Evolutionary conservation across 2,888 invertebrate genomes (phyloP).

Genomic region (Eremobia ochroleuca): DNA sequence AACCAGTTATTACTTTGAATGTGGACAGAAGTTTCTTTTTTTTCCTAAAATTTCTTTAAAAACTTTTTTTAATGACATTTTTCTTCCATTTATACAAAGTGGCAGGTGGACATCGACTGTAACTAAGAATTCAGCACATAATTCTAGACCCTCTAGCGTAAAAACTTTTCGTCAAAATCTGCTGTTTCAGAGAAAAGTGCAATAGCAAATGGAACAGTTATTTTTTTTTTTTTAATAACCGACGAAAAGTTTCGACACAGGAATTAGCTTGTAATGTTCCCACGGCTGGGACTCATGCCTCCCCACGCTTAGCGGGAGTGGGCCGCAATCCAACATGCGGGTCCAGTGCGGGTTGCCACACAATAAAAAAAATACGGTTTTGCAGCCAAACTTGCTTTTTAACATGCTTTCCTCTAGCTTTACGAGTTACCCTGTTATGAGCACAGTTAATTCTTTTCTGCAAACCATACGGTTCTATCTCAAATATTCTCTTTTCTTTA

Average conservation of each 20-base stretch:
- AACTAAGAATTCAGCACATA: not conserved
- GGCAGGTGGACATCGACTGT: not conserved
- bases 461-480: not conserved
- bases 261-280: too few relatives aligned
- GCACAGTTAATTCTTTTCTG: not conserved
- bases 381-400: too few relatives aligned
- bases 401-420: not conserved
- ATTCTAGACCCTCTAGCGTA: too few relatives aligned
- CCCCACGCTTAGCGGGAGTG: too few relatives aligned
- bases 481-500: not conserved
- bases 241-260: not conserved
- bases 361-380: too few relatives aligned
- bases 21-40: not conserved
- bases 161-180: not conserved
- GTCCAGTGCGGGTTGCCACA: not conserved
- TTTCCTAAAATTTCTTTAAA: not conserved
- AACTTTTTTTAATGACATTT: constrained; percentile 1
- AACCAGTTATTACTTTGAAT: constrained; percentile 36
- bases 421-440: not conserved
- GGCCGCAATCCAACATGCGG: too few relatives aligned
- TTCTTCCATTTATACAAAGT: not conserved
- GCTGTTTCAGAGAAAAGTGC: not conserved
- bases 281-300: too few relatives aligned
- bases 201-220: too few relatives aligned
- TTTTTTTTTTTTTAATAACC: not conserved